phyloP scores from a whole-genome alignment of 2,113 vertebrate species.

The Sapajus apella region DNA sequence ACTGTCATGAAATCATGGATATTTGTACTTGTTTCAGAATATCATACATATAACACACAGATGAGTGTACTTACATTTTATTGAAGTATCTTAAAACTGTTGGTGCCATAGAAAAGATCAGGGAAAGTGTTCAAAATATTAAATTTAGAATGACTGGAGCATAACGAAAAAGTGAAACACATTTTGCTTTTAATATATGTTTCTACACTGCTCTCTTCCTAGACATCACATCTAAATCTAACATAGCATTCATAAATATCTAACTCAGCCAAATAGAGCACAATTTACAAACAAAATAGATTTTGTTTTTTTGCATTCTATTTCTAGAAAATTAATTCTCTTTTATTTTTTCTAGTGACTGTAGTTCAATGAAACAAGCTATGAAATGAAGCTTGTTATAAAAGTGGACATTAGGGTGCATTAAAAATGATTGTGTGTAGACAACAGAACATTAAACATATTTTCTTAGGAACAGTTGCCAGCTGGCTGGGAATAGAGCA shows the following conservation, averaged over 20 bases:
- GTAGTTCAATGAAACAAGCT: slow-evolving; percentile 16
- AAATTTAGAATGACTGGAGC: background rate
- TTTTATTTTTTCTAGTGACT: slow-evolving; percentile 21
- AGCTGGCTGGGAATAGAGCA: slow-evolving; percentile 27
- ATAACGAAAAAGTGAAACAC: background rate
- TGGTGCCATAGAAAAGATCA: background rate
- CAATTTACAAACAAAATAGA: slow-evolving; percentile 36
- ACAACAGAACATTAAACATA: background rate
- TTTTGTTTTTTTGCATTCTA: background rate
- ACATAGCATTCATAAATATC: background rate
- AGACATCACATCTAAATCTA: background rate
- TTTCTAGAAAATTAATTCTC: slow-evolving; percentile 35
- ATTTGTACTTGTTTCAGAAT: background rate
- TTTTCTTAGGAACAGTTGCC: slow-evolving; percentile 54
- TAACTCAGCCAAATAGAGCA: background rate
- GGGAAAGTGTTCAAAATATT: background rate
- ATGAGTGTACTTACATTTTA: background rate
- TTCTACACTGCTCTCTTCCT: background rate
- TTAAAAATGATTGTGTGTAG: slow-evolving; percentile 64
- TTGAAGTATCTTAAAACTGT: background rate
- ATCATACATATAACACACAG: background rate
- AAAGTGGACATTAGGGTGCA: slow-evolving; percentile 46
- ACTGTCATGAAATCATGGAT: background rate
- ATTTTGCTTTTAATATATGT: background rate
- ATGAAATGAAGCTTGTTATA: background rate